Conservation (phyloP, 2,113 vertebrate genomes). For the Trachemys scripta region DNA sequence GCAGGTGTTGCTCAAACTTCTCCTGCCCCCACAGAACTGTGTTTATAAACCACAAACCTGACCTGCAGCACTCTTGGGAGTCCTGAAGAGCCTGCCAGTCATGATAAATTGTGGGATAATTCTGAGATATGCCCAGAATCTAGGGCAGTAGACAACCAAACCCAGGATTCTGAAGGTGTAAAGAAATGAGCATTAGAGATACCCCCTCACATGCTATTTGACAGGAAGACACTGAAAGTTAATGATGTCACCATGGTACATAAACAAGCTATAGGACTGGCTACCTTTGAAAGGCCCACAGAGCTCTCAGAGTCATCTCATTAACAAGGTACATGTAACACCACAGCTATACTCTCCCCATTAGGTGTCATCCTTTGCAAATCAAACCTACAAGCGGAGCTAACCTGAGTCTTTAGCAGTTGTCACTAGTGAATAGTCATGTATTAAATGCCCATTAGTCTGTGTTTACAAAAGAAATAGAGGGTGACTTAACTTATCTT, state of each 20-base stretch:
- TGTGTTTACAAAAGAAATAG: neutral
- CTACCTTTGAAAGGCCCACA: neutral
- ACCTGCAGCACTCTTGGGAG: neutral
- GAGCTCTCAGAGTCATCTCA: neutral
- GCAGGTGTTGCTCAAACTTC: neutral
- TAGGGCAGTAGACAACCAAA: neutral
- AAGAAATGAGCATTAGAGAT: neutral
- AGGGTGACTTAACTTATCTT: neutral
- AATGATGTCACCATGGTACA: neutral
- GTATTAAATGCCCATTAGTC: neutral
- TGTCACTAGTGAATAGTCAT: neutral
- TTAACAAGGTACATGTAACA: rapidly evolving
- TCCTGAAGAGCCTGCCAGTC: neutral
- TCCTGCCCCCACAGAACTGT: neutral
- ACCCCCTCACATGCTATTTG: neutral
- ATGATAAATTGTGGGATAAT: neutral
- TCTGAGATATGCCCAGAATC: neutral
- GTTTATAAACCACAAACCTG: neutral
- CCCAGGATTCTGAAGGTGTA: neutral
- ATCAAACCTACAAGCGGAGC: neutral
- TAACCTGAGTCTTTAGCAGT: neutral
- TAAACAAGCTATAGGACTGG: neutral
- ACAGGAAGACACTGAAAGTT: neutral
- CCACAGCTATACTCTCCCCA: neutral
- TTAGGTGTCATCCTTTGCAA: neutral